Base-by-base conservation (phyloP, 1,140 invertebrate genomes). In the Drosophila nigrodunni region DNA sequence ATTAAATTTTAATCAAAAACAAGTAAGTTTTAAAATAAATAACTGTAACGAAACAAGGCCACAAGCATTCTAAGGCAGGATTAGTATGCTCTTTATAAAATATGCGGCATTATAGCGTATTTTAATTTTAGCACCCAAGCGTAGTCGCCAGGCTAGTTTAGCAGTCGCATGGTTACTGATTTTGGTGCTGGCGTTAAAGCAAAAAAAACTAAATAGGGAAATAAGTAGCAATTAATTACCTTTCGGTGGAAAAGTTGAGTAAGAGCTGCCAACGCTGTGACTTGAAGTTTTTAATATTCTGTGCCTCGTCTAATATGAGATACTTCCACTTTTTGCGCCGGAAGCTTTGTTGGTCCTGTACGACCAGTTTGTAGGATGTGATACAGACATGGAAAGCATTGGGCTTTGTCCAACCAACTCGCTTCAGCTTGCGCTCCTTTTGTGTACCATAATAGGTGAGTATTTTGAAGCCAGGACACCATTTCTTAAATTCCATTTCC, bases 401-500 rank as follows among this genome's bases (percentile, higher is more conserved):
- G 6, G 97, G 96, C 94, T 99, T 99, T 1, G 98, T 99, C 99
- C 99, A 99, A 49, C 99, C 97, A 79, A 96, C 96, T 92, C 99
- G 94, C 92, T 99, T 99, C 62, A 96, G 93, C 93, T 98, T 98
- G 59, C 99, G 94, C 93, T 99, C 99, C 92, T 99, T 99, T 67
- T 98, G 97, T 25, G 96, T 96, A 35, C 99, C 99, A 93, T 99
- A 99, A 92, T 99, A 99, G 1, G 98, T 99, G 72, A 99, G 94
- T 87, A 99, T 98, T 95, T 99, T 99, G 87, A 99, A 99, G 52
- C 97, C 97, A 1, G 99, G 99, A 93, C 98, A 99, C 99, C 99
- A 99, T 93, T 99, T 99, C 93, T 99, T 99, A 82, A 99, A 98
- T 93, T 99, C 99, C 97, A 99, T 99, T 94, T 99, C 99, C 99